Evolutionary conservation across 2,888 invertebrate genomes (phyloP), one percentile per base, ranked within the genome.

Genomic region (Stictocephala bisonia): DNA sequence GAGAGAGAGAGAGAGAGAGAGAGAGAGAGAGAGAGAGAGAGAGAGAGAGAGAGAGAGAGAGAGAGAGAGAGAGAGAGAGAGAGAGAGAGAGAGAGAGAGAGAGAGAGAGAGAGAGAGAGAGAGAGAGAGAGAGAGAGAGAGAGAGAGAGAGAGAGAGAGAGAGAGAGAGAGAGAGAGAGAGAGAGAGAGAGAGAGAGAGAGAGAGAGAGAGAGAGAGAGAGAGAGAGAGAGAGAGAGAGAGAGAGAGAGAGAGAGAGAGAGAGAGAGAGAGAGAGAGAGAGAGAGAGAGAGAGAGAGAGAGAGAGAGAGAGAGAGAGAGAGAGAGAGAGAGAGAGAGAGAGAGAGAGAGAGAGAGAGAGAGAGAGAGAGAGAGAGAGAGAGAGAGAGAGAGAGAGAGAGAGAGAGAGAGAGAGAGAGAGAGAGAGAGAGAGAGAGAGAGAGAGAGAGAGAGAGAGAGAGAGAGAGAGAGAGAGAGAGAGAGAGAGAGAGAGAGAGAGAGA

Each of bases 1-100:
- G 67, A 48, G 67, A 48, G 67, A 66, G 67, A 66, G 67, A 66
- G 67, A 66, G 67, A 66, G 67, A 66, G 67, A 66, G 67, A 66
- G 67, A 66, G 67, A 66, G 67, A 66, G 67, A 66, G 67, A 66
- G 67, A 66, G 41, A 66, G 41, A 66, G 41, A 35, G 35, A 35
- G 35, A 35, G 35, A 35, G 35, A 35, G 35, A 35, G 35, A 35
- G 35, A 35, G 35, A 35, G 35, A 35, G 35, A 35, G 35, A 35
- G 35, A 35, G 35, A 35, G 35, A 35, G 35, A 35, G 35, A 35
- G 35, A 35, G 35, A 35, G 35, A 35, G 35, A 35, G 35, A 35
- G 35, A 35, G 35, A 35, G 35, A 35, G 35, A 35, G 35, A 35
- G 35, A 35, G 35, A 35, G 35, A 35, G 35, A 35, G 35, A 35